Conservation (phyloP, 2,113 vertebrate genomes). For the Pangasianodon gigas region DNA sequence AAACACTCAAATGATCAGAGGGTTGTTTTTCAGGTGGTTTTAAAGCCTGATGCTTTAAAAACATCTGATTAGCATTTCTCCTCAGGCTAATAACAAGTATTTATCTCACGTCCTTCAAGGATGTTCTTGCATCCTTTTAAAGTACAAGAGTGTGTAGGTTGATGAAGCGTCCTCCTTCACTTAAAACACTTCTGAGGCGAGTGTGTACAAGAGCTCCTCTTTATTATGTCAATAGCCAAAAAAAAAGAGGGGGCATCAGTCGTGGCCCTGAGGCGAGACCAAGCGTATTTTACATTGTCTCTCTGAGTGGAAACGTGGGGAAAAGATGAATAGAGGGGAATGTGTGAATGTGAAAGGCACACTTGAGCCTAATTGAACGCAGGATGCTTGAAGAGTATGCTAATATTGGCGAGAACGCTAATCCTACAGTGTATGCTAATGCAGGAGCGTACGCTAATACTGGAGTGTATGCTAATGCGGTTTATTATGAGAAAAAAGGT, state of each 20-base stretch:
- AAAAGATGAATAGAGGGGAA: slow-evolving; percentile 30
- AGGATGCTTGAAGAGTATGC: slow-evolving; percentile 39
- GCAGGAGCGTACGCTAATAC: background rate
- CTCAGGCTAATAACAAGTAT: slow-evolving; percentile 21
- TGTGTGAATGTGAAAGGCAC: slow-evolving; percentile 39
- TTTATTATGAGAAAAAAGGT: slow-evolving; percentile 24
- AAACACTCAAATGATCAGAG: slow-evolving; percentile 17
- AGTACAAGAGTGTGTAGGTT: background rate
- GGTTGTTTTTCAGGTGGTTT: slow-evolving; percentile 11
- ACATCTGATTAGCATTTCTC: slow-evolving; percentile 34
- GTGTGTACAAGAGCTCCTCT: slow-evolving; percentile 4
- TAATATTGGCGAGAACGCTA: background rate
- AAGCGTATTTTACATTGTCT: background rate
- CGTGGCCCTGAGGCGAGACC: slow-evolving; percentile 25
- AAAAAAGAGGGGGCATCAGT: slow-evolving; percentile 27
- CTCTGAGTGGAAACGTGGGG: background rate
- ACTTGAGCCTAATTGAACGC: slow-evolving; percentile 19
- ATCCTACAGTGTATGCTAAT: slow-evolving; percentile 16
- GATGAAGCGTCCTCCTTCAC: slow-evolving; percentile 3
- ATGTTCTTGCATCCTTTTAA: slow-evolving; percentile 8
- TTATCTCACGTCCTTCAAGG: slow-evolving; percentile 10
- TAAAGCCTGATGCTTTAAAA: slow-evolving; percentile 1
- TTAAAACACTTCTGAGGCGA: background rate
- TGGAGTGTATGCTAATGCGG: slow-evolving; percentile 15
- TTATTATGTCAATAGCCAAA: slow-evolving; percentile 21